A percentile compares a stretch with the other conserved stretches of the same genome.
Evolutionary conservation across 2,797 vertebrate species (phyloP).

Genomic region (Ctenochaetus hawaiiensis): DNA sequence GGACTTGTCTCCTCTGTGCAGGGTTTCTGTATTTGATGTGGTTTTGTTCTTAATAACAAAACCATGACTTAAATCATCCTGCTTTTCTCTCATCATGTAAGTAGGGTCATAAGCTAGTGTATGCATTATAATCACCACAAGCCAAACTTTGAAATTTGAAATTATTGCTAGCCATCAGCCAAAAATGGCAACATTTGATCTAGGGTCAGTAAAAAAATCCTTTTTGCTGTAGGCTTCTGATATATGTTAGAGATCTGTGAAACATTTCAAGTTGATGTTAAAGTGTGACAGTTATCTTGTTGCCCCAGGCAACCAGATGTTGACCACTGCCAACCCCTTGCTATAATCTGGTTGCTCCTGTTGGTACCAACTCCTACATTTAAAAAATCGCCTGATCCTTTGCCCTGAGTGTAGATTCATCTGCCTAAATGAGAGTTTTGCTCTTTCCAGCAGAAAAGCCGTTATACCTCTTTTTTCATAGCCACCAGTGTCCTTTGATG

Average conservation of each 20-base stretch:
- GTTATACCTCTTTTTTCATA: no score
- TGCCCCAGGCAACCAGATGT: conserved; percentile 39
- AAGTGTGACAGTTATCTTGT: conserved; percentile 41
- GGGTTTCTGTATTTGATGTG: background rate
- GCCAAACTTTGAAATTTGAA: conserved; percentile 22
- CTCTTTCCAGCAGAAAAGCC: background rate
- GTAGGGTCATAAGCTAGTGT: background rate
- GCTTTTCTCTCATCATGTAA: background rate
- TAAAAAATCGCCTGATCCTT: background rate
- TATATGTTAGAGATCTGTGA: conserved; percentile 8
- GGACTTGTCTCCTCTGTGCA: background rate
- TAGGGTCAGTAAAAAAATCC: background rate
- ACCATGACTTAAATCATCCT: background rate
- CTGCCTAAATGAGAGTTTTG: background rate
- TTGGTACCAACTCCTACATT: conserved; percentile 3
- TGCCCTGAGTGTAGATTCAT: background rate
- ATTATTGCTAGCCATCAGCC: conserved; percentile 29
- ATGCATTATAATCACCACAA: conserved; percentile 11
- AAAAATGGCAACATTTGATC: conserved; percentile 23
- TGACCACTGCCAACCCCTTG: conserved; percentile 15
- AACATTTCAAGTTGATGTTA: conserved; percentile 27
- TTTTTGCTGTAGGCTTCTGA: conserved; percentile 18
- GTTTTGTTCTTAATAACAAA: conserved; percentile 9
- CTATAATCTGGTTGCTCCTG: conserved; percentile 11
- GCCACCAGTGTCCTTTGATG: no score